These are phyloP conservation scores for Gasteruption jaculator DNA, from an alignment of 2,888 invertebrate genomes.

Conservation along the genomic window DNA sequence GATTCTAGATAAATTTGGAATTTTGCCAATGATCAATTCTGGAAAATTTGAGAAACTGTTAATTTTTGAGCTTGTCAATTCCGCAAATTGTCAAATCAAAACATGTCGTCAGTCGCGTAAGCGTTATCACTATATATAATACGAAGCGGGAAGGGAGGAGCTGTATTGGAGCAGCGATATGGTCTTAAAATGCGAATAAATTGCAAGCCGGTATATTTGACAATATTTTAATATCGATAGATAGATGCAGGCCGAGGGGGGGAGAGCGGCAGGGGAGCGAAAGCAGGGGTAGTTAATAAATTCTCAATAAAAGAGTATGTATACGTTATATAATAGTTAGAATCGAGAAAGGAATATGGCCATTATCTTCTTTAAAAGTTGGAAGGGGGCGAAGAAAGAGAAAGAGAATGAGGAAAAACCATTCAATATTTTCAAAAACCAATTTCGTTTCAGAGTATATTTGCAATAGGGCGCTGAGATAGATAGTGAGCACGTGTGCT, in stretches of 20 bases:
- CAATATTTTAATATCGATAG: slow-evolving; percentile 6
- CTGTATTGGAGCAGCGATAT: background rate
- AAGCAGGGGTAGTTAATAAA: too few species aligned
- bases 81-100: too few species aligned
- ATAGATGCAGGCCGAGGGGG: slow-evolving; percentile 6
- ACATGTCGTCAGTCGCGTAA: too few species aligned
- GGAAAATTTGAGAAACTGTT: too few species aligned
- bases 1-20: too few species aligned
- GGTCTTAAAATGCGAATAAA: background rate
- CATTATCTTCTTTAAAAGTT: slow-evolving; percentile 5
- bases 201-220: background rate
- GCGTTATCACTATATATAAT: too few species aligned
- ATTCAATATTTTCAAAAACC: slow-evolving; percentile 35
- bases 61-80: too few species aligned
- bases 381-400: slow-evolving; percentile 18
- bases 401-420: slow-evolving; percentile 18
- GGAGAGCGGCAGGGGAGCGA: slow-evolving; percentile 3
- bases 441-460: slow-evolving; percentile 33
- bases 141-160: background rate
- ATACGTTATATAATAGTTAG: too few species aligned
- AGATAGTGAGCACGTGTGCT: slow-evolving; percentile 13
- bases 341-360: too few species aligned
- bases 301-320: too few species aligned
- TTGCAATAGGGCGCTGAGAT: slow-evolving; percentile 23
- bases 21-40: too few species aligned